Conservation (phyloP, 2,888 invertebrate genomes). For the Lochmaea crataegi region DNA sequence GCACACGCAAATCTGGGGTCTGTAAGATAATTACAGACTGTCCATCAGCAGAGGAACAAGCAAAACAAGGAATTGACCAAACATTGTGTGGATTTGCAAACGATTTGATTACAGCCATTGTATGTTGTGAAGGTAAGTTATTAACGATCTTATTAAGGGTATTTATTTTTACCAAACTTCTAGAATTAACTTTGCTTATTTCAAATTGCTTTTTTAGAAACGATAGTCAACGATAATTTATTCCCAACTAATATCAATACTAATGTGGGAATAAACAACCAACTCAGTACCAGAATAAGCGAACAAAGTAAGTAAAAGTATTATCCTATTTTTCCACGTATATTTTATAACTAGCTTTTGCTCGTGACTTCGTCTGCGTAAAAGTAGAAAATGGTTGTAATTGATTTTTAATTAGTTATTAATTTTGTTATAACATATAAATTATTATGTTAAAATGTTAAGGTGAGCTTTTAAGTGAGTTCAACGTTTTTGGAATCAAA, state of each 20-base stretch:
- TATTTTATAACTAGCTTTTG: background rate
- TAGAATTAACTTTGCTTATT: background rate
- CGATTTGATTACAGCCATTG: slow-evolving; percentile 54
- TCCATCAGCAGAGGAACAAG: slow-evolving; percentile 55
- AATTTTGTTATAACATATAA: no score
- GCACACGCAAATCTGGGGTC: slow-evolving; percentile 49
- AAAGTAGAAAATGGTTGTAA: no score
- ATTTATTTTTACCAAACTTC: no score
- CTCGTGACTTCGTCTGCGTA: no score
- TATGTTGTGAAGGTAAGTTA: slow-evolving; percentile 57
- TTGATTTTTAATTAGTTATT: no score
- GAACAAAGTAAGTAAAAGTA: slow-evolving; percentile 57
- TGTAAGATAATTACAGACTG: slow-evolving; percentile 57
- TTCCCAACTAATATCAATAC: background rate
- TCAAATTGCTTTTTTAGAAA: slow-evolving; percentile 3
- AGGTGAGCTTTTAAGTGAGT: no score
- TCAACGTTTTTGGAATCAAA: no score
- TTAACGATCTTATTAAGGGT: background rate
- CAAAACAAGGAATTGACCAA: slow-evolving; percentile 55
- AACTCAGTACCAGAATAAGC: slow-evolving; percentile 48
- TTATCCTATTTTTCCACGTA: slow-evolving; percentile 1
- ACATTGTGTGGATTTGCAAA: slow-evolving; percentile 57
- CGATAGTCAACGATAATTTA: slow-evolving; percentile 12
- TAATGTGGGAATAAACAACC: background rate
- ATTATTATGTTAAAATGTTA: no score